A percentile compares a stretch with the other conserved stretches of the same genome.
These are phyloP conservation scores for Nasua narica DNA, from an alignment of 2,797 vertebrate species.

Conservation along the genomic window DNA sequence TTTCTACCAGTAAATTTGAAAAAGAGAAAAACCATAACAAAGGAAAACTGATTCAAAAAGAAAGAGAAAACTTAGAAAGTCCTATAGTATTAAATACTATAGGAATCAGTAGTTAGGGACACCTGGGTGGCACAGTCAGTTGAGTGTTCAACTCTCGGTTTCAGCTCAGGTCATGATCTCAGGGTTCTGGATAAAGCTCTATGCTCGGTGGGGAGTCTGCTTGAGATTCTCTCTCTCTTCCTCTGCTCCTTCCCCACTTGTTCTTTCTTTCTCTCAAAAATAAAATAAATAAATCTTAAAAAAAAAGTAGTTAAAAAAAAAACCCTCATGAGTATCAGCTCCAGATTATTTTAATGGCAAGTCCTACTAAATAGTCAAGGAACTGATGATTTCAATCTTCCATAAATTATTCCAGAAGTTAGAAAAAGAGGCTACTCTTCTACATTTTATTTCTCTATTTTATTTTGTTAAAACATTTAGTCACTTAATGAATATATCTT, in stretches of 20 bases:
- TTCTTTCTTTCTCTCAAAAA: background rate
- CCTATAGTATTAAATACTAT: background rate
- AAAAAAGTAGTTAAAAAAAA: background rate
- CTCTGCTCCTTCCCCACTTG: background rate
- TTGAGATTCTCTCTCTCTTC: background rate
- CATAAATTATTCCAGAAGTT: background rate
- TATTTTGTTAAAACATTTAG: background rate
- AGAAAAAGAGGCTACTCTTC: background rate
- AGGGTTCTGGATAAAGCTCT: background rate
- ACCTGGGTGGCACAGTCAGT: background rate
- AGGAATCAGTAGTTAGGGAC: background rate
- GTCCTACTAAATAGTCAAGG: background rate
- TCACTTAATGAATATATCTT: background rate
- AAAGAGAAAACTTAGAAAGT: background rate
- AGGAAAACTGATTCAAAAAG: background rate
- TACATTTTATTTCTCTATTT: background rate
- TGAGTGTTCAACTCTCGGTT: background rate
- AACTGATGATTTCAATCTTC: background rate
- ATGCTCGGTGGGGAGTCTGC: background rate
- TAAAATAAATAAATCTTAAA: background rate
- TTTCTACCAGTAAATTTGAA: background rate
- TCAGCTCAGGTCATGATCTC: background rate
- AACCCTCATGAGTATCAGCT: background rate
- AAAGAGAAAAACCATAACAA: background rate
- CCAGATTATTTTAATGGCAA: background rate